phyloP scores from a whole-genome alignment of 1,140 invertebrate species.

The Thaumetopoea pityocampa region DNA sequence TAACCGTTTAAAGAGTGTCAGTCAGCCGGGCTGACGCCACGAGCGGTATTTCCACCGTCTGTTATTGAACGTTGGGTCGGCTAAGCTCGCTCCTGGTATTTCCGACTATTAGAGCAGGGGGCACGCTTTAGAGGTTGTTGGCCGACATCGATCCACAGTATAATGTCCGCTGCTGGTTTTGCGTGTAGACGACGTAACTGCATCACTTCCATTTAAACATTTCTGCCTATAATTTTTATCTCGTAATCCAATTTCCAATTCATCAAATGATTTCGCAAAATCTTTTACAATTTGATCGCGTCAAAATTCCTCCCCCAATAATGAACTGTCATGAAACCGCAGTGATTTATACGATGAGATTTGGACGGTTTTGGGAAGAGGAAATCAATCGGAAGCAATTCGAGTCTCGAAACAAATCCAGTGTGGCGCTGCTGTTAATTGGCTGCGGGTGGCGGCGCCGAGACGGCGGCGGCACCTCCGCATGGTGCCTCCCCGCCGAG shows the following conservation, averaged over 20 bases:
- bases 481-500: slow-evolving; percentile 47
- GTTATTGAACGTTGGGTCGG: slow-evolving; percentile 30
- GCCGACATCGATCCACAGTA: slow-evolving; percentile 63
- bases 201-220: slow-evolving; percentile 49
- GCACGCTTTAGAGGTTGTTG: slow-evolving; percentile 61
- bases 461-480: slow-evolving; percentile 73
- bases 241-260: too few species aligned
- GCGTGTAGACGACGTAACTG: slow-evolving; percentile 61
- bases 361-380: slow-evolving; percentile 25
- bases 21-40: slow-evolving; percentile 43
- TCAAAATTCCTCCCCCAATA: too few species aligned
- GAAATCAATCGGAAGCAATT: slow-evolving; percentile 73
- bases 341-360: too few species aligned
- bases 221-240: slow-evolving; percentile 18
- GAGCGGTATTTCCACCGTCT: slow-evolving; percentile 53
- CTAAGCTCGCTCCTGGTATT: slow-evolving; percentile 60
- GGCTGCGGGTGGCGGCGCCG: slow-evolving; percentile 72
- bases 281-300: too few species aligned
- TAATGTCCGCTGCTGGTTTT: slow-evolving; percentile 37
- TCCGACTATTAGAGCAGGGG: slow-evolving; percentile 66
- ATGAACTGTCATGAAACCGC: too few species aligned
- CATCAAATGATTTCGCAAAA: too few species aligned
- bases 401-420: slow-evolving; percentile 70
- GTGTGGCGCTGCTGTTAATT: slow-evolving; percentile 71
- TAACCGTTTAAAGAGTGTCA: too few species aligned